Base-by-base conservation (phyloP, 2,888 invertebrate species). In the Leistus spinibarbis region DNA sequence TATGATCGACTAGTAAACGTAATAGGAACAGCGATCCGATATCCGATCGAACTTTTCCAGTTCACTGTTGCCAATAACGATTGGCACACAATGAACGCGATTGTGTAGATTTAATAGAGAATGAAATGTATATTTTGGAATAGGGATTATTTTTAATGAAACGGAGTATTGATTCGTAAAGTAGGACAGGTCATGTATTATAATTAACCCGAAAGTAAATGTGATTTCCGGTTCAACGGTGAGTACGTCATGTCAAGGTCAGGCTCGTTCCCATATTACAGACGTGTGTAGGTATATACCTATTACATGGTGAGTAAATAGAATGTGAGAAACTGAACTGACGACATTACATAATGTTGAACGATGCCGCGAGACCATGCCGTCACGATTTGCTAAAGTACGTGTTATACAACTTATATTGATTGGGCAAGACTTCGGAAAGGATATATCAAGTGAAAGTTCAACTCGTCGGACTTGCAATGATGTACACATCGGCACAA, bases 361-460 rank as follows among this genome's bases (percentile, higher is more conserved):
- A 62, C 57, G 54, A 27, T 20, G 53, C 63, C 13, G 53, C 40
- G 53, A 62, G 71, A 60, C 60, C 60, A 60, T 60, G 22, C 60
- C 60, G 71, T 72, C 72, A 72, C 72, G 72, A 72, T 65, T 69
- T 65, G 66, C 57, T 64, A 65, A 72, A 65, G 72, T 69, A 69
- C 60, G 60, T 65, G 72, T 72, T 72, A 72, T 72, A 72, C 72
- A 72, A 72, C 72, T 56, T 64, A 72, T 57, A 69, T 66, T 60
- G 69, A 72, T 72, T 72, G 56, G 17, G 65, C 66, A 72, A 72
- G 16, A 64, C 64, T 64, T 24, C 64, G 65, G 56, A 57, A 22
- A 72, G 66, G 72, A 66, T 65, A 71, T 22, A 65, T 72, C 69
- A 62, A 72, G 72, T 72, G 72, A 72, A 72, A 72, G 72, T 72